Percentiles rank a stretch among this genome's conserved stretches.
Conservation (phyloP, 2,888 invertebrate species). For the Zaprionus obscuricornis region DNA sequence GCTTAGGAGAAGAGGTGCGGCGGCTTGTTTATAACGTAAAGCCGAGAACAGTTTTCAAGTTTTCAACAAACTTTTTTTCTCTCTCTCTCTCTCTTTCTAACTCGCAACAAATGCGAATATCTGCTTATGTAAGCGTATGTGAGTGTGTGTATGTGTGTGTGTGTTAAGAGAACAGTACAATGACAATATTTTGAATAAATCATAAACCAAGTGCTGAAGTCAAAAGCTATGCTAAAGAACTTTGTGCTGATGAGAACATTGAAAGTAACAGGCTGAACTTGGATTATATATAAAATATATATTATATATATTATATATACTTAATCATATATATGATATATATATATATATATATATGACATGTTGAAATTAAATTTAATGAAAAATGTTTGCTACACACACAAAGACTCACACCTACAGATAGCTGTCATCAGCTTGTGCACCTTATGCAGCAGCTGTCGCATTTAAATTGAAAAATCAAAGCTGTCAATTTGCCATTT, state of each 20-base stretch:
- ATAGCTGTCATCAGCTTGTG: slow-evolving; percentile 11
- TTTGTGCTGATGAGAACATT: slow-evolving; percentile 42
- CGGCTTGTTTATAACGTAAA: slow-evolving; percentile 52
- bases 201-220: slow-evolving; percentile 52
- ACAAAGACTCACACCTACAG: slow-evolving; percentile 29
- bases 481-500: slow-evolving; percentile 63
- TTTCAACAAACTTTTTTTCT: slow-evolving; percentile 50
- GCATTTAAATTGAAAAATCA: slow-evolving; percentile 69
- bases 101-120: too few relatives aligned
- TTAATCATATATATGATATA: too few relatives aligned
- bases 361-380: slow-evolving; percentile 40
- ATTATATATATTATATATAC: too few relatives aligned
- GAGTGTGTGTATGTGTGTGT: slow-evolving; percentile 18
- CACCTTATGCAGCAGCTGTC: slow-evolving; percentile 51
- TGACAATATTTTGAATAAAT: slow-evolving; percentile 74
- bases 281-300: slow-evolving; percentile 8
- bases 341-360: too few relatives aligned
- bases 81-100: too few relatives aligned
- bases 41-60: slow-evolving; percentile 55
- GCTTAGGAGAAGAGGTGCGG: slow-evolving; percentile 11
- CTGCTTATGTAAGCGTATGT: slow-evolving; percentile 1
- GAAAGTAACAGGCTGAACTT: slow-evolving; percentile 7
- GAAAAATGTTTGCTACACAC: neutral
- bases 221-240: slow-evolving; percentile 39
- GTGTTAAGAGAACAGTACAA: too few relatives aligned